These are phyloP conservation scores for Menidia beryllina DNA, from an alignment of 2,113 vertebrate species.

Conservation along the genomic window DNA sequence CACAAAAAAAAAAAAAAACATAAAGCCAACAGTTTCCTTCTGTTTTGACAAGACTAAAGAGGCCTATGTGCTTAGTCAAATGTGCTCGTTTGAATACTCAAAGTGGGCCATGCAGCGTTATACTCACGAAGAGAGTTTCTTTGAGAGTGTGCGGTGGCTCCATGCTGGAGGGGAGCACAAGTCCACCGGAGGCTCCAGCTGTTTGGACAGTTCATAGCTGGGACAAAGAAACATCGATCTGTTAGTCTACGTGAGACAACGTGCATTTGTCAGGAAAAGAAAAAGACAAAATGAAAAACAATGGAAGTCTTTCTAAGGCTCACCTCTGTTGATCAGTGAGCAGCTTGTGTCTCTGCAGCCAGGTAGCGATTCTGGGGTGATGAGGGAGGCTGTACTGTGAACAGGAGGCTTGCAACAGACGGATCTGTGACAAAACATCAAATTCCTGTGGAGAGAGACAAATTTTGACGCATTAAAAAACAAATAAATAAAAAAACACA, in stretches of 20 bases:
- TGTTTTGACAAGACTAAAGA: too few species aligned
- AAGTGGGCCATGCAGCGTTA: neutral
- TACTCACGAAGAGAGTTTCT: slow-evolving; percentile 89
- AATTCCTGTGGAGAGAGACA: slow-evolving; percentile 82
- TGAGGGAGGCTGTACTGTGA: slow-evolving; percentile 78
- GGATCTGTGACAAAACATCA: slow-evolving; percentile 87
- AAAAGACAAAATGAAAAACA: neutral
- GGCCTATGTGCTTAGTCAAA: slow-evolving; percentile 5
- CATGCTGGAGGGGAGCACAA: slow-evolving; percentile 83
- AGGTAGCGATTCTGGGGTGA: slow-evolving; percentile 70
- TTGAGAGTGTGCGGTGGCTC: slow-evolving; percentile 82
- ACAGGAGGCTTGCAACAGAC: slow-evolving; percentile 86
- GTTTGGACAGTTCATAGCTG: slow-evolving; percentile 87
- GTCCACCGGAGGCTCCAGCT: slow-evolving; percentile 87
- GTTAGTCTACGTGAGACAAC: neutral
- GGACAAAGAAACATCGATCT: slow-evolving; percentile 16
- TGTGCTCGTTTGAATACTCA: slow-evolving; percentile 21
- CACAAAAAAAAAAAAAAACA: neutral
- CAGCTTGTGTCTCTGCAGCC: slow-evolving; percentile 78
- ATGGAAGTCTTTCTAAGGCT: neutral
- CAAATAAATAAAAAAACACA: neutral
- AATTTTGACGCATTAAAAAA: neutral
- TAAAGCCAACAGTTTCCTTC: too few species aligned
- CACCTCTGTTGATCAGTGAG: slow-evolving; percentile 91
- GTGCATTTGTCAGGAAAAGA: neutral